These are phyloP conservation scores for Antennarius maculatus DNA, from an alignment of 2,797 vertebrate genomes.

Conservation along the genomic window DNA sequence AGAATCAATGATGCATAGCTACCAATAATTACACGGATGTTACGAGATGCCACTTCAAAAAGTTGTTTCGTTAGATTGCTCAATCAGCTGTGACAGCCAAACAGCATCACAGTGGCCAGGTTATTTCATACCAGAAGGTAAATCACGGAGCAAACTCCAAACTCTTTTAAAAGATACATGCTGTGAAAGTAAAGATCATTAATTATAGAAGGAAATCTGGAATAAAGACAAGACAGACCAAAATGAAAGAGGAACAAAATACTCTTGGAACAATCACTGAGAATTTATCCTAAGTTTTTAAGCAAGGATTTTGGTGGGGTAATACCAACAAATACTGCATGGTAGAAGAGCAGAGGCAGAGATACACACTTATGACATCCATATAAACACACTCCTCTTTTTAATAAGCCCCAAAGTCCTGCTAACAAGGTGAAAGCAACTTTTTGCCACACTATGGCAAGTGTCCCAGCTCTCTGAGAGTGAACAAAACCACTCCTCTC, in stretches of 20 bases:
- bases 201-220: conserved; percentile 1
- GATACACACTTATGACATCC: conserved; percentile 14
- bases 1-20: not conserved
- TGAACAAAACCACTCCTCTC: conserved; percentile 43
- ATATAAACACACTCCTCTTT: conserved; percentile 17
- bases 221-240: conserved; percentile 21
- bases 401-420: conserved; percentile 53
- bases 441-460: conserved; percentile 45
- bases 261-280: conserved; percentile 17
- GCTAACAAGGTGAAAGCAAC: conserved; percentile 56
- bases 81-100: not conserved
- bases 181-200: conserved; percentile 19
- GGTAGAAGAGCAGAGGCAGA: not conserved
- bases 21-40: not conserved
- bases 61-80: not conserved
- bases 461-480: conserved; percentile 30
- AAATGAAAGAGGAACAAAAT: conserved; percentile 34
- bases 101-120: not conserved
- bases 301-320: not conserved
- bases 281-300: conserved; percentile 13
- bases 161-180: not conserved
- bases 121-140: conserved; percentile 5
- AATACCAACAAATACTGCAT: no score
- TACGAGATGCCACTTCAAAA: not conserved
- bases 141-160: not conserved